Conservation (phyloP, 2,888 invertebrate species). For the Luperina nickerlii region DNA sequence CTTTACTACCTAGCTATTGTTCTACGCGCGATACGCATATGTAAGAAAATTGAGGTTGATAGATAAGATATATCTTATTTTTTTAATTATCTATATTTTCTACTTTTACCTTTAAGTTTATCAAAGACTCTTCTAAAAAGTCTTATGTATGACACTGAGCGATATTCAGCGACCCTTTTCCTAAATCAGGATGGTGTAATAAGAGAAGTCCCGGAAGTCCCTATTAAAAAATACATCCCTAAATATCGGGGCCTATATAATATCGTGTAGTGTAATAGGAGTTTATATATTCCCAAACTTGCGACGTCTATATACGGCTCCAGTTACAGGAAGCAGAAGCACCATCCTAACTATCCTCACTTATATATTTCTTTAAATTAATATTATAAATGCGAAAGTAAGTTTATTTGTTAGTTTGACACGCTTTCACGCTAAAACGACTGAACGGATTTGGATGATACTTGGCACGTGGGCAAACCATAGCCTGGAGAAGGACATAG, state of each 20-base stretch:
- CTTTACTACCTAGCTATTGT: constrained; percentile 1
- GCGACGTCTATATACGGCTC: not conserved
- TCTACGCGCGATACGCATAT: not conserved
- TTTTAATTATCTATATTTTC: not conserved
- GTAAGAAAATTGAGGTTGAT: not conserved
- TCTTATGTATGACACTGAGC: not conserved
- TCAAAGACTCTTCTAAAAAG: not conserved
- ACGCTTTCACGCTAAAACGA: no score
- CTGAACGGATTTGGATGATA: no score
- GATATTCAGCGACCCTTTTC: not conserved
- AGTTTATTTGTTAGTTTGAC: no score
- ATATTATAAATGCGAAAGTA: no score
- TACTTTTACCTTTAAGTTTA: no score
- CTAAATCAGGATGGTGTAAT: not conserved
- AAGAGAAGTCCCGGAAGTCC: not conserved
- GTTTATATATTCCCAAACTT: not conserved
- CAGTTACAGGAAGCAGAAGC: not conserved
- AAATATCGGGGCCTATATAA: not conserved
- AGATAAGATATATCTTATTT: not conserved
- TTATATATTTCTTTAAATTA: no score
- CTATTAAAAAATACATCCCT: not conserved
- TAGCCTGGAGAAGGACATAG: no score
- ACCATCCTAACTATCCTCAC: not conserved
- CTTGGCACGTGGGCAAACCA: no score
- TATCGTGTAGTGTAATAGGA: not conserved